Conservation (phyloP, 2,888 invertebrate genomes). For the Gasteruption jaculator region DNA sequence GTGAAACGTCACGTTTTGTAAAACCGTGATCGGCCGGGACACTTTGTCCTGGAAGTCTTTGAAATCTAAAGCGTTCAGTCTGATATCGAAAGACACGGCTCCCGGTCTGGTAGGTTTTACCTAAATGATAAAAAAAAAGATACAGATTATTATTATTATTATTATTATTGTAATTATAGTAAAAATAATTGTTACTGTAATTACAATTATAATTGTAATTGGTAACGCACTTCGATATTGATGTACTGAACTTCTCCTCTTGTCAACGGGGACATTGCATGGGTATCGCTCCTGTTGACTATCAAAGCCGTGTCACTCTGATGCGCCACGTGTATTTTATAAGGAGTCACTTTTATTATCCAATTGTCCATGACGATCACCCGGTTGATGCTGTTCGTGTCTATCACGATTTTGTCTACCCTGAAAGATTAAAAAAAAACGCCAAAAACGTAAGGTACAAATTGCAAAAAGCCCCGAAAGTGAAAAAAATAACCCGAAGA, state of each 20-base stretch:
- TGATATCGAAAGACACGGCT: constrained; percentile 62
- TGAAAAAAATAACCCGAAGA: too few relatives aligned
- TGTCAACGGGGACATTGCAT: constrained; percentile 64
- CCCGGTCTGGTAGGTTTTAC: constrained; percentile 63
- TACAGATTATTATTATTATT: too few relatives aligned
- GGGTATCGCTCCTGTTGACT: constrained; percentile 71
- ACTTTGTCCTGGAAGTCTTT: constrained; percentile 72
- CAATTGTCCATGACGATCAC: constrained; percentile 80
- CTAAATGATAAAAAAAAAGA: constrained; percentile 22
- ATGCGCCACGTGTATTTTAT: constrained; percentile 69
- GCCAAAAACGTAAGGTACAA: too few relatives aligned
- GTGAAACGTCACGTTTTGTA: constrained; percentile 68
- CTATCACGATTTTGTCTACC: constrained; percentile 68
- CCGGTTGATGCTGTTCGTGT: constrained; percentile 65
- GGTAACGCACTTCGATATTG: constrained; percentile 61
- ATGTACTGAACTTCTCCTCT: constrained; percentile 75
- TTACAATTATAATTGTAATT: constrained; percentile 25
- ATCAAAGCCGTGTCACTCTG: constrained; percentile 75
- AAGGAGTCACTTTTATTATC: constrained; percentile 79
- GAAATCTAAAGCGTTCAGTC: constrained; percentile 75
- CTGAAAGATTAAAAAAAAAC: constrained; percentile 60
- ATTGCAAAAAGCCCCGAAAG: too few relatives aligned
- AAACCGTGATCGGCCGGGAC: constrained; percentile 63
- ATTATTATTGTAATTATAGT: too few relatives aligned
- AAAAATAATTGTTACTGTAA: not conserved